Conservation (phyloP, 2,113 vertebrate genomes). For the Osmerus eperlanus region DNA sequence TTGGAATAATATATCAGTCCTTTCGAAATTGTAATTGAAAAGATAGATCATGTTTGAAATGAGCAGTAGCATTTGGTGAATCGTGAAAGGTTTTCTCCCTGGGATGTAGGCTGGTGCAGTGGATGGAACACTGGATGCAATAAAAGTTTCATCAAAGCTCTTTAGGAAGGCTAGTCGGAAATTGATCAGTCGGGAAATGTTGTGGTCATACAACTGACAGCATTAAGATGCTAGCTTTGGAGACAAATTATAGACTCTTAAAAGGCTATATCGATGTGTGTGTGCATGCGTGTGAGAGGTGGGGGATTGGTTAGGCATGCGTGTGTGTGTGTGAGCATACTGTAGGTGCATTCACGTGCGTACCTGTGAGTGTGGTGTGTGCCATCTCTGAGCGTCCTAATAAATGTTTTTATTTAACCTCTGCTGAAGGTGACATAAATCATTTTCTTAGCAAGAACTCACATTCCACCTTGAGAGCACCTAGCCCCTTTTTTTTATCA, state of each 20-base stretch:
- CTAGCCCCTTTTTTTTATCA: slow-evolving; percentile 74
- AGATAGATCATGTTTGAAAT: too few species aligned
- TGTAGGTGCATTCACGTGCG: neutral
- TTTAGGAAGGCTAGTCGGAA: neutral
- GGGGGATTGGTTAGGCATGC: neutral
- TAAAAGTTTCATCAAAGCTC: slow-evolving; percentile 1
- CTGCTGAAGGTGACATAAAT: slow-evolving; percentile 76
- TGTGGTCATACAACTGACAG: neutral
- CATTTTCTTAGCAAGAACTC: slow-evolving; percentile 71
- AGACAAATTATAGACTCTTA: slow-evolving; percentile 1
- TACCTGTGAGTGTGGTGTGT: neutral
- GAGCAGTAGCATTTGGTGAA: too few species aligned
- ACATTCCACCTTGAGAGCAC: slow-evolving; percentile 76
- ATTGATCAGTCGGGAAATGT: neutral
- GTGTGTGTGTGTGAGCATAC: neutral
- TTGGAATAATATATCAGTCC: too few species aligned
- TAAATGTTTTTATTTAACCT: slow-evolving; percentile 54
- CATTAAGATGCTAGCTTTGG: neutral
- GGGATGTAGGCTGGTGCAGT: neutral
- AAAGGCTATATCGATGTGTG: neutral
- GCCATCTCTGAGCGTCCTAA: slow-evolving; percentile 38
- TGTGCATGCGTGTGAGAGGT: neutral
- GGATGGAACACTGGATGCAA: neutral
- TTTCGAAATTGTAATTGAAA: too few species aligned
- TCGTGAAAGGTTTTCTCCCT: neutral